phyloP scores from a whole-genome alignment of 2,888 invertebrate genomes.

The Boloria euphrosyne region DNA sequence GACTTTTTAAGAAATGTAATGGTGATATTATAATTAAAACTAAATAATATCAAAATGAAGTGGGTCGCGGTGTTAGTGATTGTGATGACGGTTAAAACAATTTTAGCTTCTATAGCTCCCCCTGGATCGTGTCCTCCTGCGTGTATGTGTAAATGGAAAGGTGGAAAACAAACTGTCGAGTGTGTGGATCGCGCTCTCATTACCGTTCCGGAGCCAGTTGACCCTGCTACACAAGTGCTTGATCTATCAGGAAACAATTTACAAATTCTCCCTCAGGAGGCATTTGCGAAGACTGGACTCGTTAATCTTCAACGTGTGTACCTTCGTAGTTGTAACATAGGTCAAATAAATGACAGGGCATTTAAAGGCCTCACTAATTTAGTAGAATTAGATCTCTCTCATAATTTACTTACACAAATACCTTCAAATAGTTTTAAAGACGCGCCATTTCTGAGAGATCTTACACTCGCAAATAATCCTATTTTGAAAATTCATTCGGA shows the following conservation, averaged over 20 bases:
- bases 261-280: conserved; percentile 90
- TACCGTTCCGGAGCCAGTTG: conserved; percentile 92
- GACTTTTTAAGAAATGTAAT: conserved; percentile 53
- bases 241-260: conserved; percentile 94
- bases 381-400: conserved; percentile 93
- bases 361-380: conserved; percentile 94
- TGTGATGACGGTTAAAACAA: conserved; percentile 72
- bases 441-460: conserved; percentile 90
- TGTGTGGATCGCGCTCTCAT: conserved; percentile 92
- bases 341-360: conserved; percentile 92
- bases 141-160: conserved; percentile 96
- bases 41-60: conserved; percentile 70
- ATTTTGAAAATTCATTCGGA: conserved; percentile 89
- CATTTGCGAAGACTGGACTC: conserved; percentile 90
- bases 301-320: conserved; percentile 94
- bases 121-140: conserved; percentile 87
- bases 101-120: conserved; percentile 71
- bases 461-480: conserved; percentile 91
- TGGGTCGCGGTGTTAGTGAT: conserved; percentile 74
- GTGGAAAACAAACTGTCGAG: conserved; percentile 95
- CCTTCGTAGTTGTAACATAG: conserved; percentile 91
- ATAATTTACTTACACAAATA: conserved; percentile 90
- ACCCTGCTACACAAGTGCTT: conserved; percentile 94
- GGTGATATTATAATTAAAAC: conserved; percentile 49
- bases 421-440: conserved; percentile 91